Evolutionary conservation across 2,888 invertebrate genomes (phyloP), one percentile per base, ranked within the genome.

Genomic region (Balanococcus diminutus): DNA sequence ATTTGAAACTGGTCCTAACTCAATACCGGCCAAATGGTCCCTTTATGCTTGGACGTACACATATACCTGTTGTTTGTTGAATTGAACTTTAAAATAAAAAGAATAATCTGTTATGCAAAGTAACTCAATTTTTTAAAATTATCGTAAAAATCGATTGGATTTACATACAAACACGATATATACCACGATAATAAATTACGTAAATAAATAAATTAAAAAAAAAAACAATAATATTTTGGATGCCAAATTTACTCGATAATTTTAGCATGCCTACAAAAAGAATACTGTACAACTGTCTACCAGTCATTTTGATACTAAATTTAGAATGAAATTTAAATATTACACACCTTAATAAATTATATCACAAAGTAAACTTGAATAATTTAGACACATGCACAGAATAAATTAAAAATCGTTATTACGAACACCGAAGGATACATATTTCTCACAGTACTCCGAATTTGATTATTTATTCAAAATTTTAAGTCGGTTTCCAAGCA

Each of bases 401-500:
- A 56, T 5, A 22, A 56, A 56, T n/a, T n/a, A 56, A 5, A 1
- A 22, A 56, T 2, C 56, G 3, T 46, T 46, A n/a, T n/a, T 3
- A 56, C 22, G 9, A 56, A 56, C 4, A 8, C 14, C 2, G n/a
- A 46, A 36, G 4, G 36, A 8, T 8, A 36, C 4, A 36, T n/a
- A n/a, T 51, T 51, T 4, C n/a, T 14, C n/a, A 16, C 3, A 51
- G 5, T 51, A n/a, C 51, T 51, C 16, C 3, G n/a, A 51, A 51
- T 51, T 42, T 42, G 14, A 11, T 14, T 6, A 11, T 8, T n/a
- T 28, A 25, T 28, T 11, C 3, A n/a, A n/a, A n/a, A 22, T 31
- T 67, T 86, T 51, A 86, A 5, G 94, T 22, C 9, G 56, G 94
- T 87, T 93, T 94, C 94, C 95, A 95, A 0, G 93, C 93, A 32